Evolutionary conservation across 2,113 vertebrate genomes (phyloP), one percentile per base, ranked within the genome.

Genomic region (Trematomus loennbergii): DNA sequence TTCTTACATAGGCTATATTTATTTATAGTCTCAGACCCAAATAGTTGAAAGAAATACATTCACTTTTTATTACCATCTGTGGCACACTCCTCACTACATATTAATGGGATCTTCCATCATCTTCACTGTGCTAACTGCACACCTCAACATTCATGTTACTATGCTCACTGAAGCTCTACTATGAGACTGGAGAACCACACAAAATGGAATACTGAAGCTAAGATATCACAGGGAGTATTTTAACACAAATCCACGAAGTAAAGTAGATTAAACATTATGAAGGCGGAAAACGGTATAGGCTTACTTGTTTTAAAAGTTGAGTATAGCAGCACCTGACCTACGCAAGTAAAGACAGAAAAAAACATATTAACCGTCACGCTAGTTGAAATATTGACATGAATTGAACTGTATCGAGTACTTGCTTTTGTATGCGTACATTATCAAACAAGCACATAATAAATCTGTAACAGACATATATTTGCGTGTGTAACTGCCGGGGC

Each of bases 41-140:
- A 65, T 20, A 67, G n/a, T 40, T 13, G 20, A 54, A 8, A 54
- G 2, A 20, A 15, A 40, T 20, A 6, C 18, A 6, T 20, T 10
- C 12, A 0, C 17, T 9, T 33, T 29, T 9, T 25, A 13, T 40
- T 12, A 13, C 48, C 16, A n/a, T 13, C 49, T 36, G 17, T 45
- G 0, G 5, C 12, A 36, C 54, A 43, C 55, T 22, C 7, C 52
- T 8, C 20, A 18, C 36, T 6, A n/a, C 18, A 29, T 15, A 7
- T 29, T 3, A 64, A 46, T 74, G 49, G 72, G 55, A 5, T 29
- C 13, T 53, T 64, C 72, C 72, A 46, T 55, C 20, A 54, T 40
- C 36, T 8, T 40, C 36, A 40, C 57, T n/a, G 17, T 11, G 4
- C 17, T 10, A 3, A 2, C 6, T 22, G 25, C 13, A 46, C 16